Base-by-base conservation (phyloP, 2,888 invertebrate genomes). In the Noctua pronuba region DNA sequence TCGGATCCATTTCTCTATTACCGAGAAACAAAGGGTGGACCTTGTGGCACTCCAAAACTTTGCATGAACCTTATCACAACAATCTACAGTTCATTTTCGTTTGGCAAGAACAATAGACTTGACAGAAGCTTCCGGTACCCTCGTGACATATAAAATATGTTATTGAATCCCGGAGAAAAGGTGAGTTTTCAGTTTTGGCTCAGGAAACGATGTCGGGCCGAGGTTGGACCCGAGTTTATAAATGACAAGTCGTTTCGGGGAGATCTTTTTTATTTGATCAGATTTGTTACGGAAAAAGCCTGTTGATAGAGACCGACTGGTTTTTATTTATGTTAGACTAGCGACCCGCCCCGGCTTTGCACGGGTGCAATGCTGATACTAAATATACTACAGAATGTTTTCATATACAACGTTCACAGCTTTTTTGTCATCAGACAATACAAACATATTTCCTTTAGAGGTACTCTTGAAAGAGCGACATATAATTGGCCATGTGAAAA, bases 161-260 rank as follows among this genome's bases (percentile, higher is more conserved):
- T 84, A 87, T 85, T 87, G 72, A 75, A 80, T 86, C 21, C 8
- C 41, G 35, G 55, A 73, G 69, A 77, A 62, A 79, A 69, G 85
- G 77, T 78, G 58, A 65, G 58, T 75, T 77, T 84, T 73, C 60
- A 74, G 77, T 68, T 77, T 81, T 80, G 76, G 64, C 35, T 24
- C n/a, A 35, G 64, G 64, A 60, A 46, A 52, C 66, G 68, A 75
- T 74, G 77, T 31, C 16, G 16, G 49, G 18, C 41, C 35, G 66
- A 69, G 44, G 69, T 64, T 24, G 13, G 62, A 71, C 66, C 58
- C 28, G 13, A 64, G 11, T 70, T 73, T 31, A 78, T 74, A 68
- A 70, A 80, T 77, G 76, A 72, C 79, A 72, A 71, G 68, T 75
- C 70, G 44, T 69, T 77, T 66, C 18, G 18, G 10, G 28, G 38